A percentile compares a stretch with the other conserved stretches of the same genome.
Conservation (phyloP, 2,888 invertebrate genomes). For the Ormia ochracea region DNA sequence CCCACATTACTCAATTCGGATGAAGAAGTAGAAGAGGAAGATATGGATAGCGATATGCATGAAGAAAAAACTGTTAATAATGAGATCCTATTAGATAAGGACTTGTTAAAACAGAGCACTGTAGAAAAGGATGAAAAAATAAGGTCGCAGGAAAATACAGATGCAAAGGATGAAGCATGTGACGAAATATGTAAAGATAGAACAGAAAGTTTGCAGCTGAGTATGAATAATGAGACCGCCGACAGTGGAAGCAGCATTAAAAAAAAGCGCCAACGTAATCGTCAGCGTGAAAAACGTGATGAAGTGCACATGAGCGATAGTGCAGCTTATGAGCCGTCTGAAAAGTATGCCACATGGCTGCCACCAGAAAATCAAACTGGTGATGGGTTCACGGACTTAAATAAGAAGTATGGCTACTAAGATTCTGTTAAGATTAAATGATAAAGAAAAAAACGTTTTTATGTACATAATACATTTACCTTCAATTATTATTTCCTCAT, state of each 20-base stretch:
- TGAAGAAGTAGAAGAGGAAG: conserved; percentile 67
- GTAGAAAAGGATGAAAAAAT: neutral
- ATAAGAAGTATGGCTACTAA: conserved; percentile 88
- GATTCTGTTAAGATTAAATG: neutral
- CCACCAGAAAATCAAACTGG: conserved; percentile 86
- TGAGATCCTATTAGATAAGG: neutral
- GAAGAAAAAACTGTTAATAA: neutral
- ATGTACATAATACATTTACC: too few relatives aligned
- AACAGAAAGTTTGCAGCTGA: neutral
- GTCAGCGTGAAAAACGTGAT: conserved; percentile 73
- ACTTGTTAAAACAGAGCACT: neutral
- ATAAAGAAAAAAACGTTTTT: neutral
- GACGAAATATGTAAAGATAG: neutral
- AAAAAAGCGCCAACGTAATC: conserved; percentile 71
- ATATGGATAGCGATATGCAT: neutral
- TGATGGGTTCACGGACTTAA: conserved; percentile 86
- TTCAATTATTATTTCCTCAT: too few relatives aligned
- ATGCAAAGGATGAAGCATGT: neutral
- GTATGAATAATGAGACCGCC: neutral
- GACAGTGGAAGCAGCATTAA: conserved; percentile 41
- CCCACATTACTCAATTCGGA: conserved; percentile 65
- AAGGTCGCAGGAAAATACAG: neutral
- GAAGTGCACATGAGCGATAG: conserved; percentile 75
- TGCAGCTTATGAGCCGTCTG: conserved; percentile 78
- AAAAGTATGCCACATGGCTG: conserved; percentile 87